Conservation (phyloP, 1,140 invertebrate genomes). For the Hylaeus volcanicus region DNA sequence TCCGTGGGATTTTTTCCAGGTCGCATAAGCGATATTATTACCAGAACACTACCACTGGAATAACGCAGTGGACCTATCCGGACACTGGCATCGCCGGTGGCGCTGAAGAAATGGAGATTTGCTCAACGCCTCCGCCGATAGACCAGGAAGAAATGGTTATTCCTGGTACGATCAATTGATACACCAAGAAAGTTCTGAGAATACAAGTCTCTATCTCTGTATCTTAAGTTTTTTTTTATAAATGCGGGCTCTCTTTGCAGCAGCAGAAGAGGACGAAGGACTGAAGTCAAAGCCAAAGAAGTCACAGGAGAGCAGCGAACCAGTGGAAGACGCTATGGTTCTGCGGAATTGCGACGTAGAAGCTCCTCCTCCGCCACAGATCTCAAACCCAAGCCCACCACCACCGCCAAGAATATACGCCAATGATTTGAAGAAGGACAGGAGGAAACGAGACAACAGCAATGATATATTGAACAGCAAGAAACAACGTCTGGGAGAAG, state of each 20-base stretch:
- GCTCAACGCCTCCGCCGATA: constrained; percentile 82
- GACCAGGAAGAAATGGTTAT: constrained; percentile 73
- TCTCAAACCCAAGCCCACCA: constrained; percentile 75
- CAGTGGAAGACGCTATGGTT: constrained; percentile 7
- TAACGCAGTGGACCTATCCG: constrained; percentile 86
- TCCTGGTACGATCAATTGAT: constrained; percentile 57
- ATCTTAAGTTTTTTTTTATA: neutral
- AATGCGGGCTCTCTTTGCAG: neutral
- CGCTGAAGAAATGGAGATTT: constrained; percentile 84
- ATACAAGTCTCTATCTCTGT: too few species aligned
- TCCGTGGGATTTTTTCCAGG: constrained; percentile 81
- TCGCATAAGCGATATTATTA: constrained; percentile 87
- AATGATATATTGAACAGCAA: constrained; percentile 59
- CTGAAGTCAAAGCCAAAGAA: constrained; percentile 46
- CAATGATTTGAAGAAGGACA: constrained; percentile 72
- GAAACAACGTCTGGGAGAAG: constrained; percentile 40
- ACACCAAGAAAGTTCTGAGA: too few species aligned
- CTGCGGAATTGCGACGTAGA: constrained; percentile 36
- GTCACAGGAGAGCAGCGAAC: constrained; percentile 10
- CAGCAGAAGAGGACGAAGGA: constrained; percentile 43
- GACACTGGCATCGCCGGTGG: constrained; percentile 80
- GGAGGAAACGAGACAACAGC: constrained; percentile 61
- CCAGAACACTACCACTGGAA: constrained; percentile 82
- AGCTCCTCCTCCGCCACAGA: constrained; percentile 69
- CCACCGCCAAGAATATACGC: constrained; percentile 75